These are phyloP conservation scores for Elysia crispata DNA, from an alignment of 2,888 invertebrate species.

Conservation along the genomic window DNA sequence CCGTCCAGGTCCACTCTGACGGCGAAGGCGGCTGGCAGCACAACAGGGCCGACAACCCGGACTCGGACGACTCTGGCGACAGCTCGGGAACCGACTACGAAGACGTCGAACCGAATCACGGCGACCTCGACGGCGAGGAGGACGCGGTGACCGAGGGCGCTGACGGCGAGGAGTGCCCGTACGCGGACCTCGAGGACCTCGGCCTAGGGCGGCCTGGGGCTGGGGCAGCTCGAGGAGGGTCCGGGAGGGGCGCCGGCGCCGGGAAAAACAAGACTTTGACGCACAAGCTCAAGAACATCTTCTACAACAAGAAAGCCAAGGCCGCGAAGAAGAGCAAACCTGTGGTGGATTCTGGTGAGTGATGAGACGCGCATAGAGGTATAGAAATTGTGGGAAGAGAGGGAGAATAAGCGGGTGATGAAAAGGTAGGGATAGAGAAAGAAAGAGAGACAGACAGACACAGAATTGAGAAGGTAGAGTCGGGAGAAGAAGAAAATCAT, in stretches of 20 bases:
- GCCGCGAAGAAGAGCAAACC: slow-evolving; percentile 50
- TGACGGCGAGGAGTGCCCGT: slow-evolving; percentile 51
- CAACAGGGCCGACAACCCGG: slow-evolving; percentile 33
- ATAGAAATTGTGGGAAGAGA: no score
- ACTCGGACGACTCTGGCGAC: slow-evolving; percentile 36
- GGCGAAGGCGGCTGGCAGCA: slow-evolving; percentile 53
- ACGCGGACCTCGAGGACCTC: slow-evolving; percentile 52
- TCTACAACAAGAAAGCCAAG: slow-evolving; percentile 48
- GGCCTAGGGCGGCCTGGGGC: background rate
- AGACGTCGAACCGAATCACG: slow-evolving; percentile 33
- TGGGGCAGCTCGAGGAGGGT: background rate
- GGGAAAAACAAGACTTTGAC: slow-evolving; percentile 49
- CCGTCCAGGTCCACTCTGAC: slow-evolving; percentile 46
- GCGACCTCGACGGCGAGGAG: no score
- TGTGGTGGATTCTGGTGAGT: slow-evolving; percentile 33
- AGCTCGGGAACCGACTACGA: slow-evolving; percentile 46
- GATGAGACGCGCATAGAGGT: no score
- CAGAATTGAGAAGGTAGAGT: no score
- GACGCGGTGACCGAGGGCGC: slow-evolving; percentile 42
- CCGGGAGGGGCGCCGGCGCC: background rate
- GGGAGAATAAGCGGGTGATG: no score
- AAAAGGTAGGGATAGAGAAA: no score
- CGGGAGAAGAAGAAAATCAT: no score
- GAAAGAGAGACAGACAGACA: no score
- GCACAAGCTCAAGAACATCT: slow-evolving; percentile 53